phyloP scores from a whole-genome alignment of 2,888 invertebrate genomes.

The Nesidiocoris tenuis region DNA sequence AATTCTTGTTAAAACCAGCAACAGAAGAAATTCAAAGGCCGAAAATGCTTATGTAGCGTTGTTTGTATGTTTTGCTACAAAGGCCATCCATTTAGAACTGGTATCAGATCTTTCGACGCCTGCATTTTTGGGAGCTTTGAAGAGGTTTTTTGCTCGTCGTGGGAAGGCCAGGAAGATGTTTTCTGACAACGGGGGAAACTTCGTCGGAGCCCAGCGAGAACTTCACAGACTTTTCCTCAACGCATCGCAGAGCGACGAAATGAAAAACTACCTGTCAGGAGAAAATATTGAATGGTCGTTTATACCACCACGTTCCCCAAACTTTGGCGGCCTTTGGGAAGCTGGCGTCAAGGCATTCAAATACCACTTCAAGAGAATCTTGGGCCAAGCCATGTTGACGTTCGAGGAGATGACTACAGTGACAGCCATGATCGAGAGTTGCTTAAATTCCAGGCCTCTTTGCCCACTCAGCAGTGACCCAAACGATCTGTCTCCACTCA shows the following conservation, averaged over 20 bases:
- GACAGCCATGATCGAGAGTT: conserved; percentile 12
- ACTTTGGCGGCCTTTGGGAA: conserved; percentile 37
- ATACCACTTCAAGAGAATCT: conserved; percentile 23
- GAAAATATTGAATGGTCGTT: conserved; percentile 19
- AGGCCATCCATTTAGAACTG: not conserved
- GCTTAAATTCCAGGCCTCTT: conserved; percentile 37
- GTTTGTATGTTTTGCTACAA: not conserved
- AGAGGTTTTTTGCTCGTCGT: not conserved
- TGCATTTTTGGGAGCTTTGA: not conserved
- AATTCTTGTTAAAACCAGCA: not conserved
- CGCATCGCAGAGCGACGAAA: not conserved
- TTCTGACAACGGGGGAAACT: not conserved
- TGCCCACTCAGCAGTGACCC: conserved; percentile 19
- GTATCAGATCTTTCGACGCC: not conserved
- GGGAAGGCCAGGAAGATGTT: not conserved
- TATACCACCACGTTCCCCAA: conserved; percentile 20
- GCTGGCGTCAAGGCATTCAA: conserved; percentile 25
- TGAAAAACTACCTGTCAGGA: not conserved
- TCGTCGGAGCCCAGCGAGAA: not conserved
- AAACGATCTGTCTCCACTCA: conserved; percentile 10
- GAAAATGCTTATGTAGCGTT: not conserved
- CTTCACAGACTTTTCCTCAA: not conserved
- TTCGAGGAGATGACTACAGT: conserved; percentile 36
- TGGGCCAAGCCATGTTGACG: conserved; percentile 9
- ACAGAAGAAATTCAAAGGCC: not conserved